These are phyloP conservation scores for Hemichromis elongatus DNA, from an alignment of 2,113 vertebrate genomes.

Conservation along the genomic window DNA sequence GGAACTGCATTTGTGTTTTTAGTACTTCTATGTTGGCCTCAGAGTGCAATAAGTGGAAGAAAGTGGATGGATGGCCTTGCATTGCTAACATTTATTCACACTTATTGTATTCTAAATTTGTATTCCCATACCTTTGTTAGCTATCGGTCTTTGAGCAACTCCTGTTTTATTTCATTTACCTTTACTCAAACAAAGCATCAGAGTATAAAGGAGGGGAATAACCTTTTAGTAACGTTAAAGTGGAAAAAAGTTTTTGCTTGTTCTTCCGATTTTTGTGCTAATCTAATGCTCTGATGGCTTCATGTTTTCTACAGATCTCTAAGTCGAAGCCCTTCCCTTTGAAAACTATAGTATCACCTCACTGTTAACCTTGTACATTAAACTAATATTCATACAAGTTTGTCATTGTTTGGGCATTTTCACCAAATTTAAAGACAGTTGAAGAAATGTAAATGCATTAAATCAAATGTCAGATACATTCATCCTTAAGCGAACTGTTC, in stretches of 20 bases:
- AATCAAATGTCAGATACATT: background rate
- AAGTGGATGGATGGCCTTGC: background rate
- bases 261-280: background rate
- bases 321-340: too few species aligned
- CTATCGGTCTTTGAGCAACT: background rate
- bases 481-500: rapidly evolving
- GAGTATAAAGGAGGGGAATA: too few species aligned
- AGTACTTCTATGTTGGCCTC: background rate
- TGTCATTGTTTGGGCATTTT: rapidly evolving
- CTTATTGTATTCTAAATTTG: background rate
- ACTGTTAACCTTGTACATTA: background rate
- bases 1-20: background rate
- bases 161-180: background rate
- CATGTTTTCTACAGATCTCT: background rate
- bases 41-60: background rate
- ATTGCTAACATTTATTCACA: background rate
- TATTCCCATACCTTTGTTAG: rapidly evolving
- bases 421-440: background rate
- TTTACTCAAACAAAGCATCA: background rate
- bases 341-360: background rate
- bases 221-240: background rate
- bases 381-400: background rate
- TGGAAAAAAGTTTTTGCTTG: rapidly evolving
- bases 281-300: background rate
- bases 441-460: background rate